phyloP scores from a whole-genome alignment of 2,888 invertebrate species.

The Cylloceria caligata region DNA sequence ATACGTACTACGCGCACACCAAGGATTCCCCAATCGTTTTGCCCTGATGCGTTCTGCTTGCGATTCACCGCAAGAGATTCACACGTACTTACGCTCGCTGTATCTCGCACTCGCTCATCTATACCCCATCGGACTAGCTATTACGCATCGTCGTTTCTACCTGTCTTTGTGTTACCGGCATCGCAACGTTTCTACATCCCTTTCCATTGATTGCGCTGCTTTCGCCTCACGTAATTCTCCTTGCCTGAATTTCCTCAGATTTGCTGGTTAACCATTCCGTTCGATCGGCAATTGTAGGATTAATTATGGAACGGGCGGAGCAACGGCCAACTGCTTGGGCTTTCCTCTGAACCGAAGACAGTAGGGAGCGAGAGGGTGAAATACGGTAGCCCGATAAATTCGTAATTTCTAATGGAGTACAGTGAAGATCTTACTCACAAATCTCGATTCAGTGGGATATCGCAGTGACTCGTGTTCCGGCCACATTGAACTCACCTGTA shows the following conservation, averaged over 20 bases:
- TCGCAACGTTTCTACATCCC: constrained; percentile 38
- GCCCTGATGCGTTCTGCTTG: constrained; percentile 48
- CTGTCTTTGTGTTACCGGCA: constrained; percentile 39
- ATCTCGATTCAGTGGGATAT: constrained; percentile 49
- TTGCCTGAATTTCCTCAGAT: constrained; percentile 67
- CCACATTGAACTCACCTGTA: constrained; percentile 77
- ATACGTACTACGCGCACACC: background rate
- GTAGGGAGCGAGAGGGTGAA: background rate
- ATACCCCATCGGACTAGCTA: constrained; percentile 31
- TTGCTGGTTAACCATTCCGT: constrained; percentile 34
- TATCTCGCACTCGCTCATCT: background rate
- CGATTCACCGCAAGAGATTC: constrained; percentile 55
- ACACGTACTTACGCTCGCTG: constrained; percentile 49
- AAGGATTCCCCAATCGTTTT: constrained; percentile 48
- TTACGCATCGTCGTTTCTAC: constrained; percentile 42
- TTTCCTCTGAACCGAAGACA: constrained; percentile 10
- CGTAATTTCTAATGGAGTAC: constrained; percentile 68
- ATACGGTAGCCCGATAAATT: constrained; percentile 69
- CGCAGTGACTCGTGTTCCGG: constrained; percentile 8
- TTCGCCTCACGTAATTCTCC: constrained; percentile 72
- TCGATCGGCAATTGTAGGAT: constrained; percentile 79
- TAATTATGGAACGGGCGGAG: constrained; percentile 76
- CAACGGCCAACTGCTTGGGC: constrained; percentile 27
- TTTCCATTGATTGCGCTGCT: constrained; percentile 55
- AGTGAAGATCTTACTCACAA: constrained; percentile 66